Percentiles rank a stretch among this genome's conserved stretches.
Evolutionary conservation across 2,113 vertebrate genomes (phyloP).

Genomic region (Embiotoca jacksoni): DNA sequence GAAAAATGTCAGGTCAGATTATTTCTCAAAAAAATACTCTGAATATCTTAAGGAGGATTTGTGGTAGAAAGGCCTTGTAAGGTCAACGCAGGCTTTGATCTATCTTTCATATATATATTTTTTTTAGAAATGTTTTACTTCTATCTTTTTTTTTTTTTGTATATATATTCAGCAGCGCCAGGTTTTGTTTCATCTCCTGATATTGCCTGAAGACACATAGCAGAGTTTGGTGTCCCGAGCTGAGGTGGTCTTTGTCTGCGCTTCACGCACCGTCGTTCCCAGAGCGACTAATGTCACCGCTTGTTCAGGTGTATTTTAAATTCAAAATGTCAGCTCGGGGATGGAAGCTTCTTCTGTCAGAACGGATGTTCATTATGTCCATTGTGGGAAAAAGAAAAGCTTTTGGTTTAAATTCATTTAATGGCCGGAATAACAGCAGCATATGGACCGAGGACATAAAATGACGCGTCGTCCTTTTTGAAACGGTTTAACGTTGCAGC

Average conservation of each 20-base stretch:
- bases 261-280: constrained; percentile 39
- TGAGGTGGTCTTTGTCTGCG: constrained; percentile 38
- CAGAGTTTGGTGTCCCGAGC: constrained; percentile 39
- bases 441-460: neutral
- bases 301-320: constrained; percentile 29
- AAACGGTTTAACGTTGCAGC: neutral
- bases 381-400: neutral
- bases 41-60: constrained; percentile 22
- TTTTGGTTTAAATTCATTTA: constrained; percentile 29
- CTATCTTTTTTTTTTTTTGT: constrained; percentile 2
- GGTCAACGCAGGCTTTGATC: constrained; percentile 53
- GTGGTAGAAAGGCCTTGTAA: constrained; percentile 15
- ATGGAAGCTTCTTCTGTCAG: constrained; percentile 21
- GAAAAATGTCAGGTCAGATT: constrained; percentile 19
- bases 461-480: no score
- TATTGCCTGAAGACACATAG: constrained; percentile 49
- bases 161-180: constrained; percentile 9
- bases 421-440: constrained; percentile 6
- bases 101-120: constrained; percentile 5
- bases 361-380: constrained; percentile 4
- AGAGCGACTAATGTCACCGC: constrained; percentile 26
- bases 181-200: constrained; percentile 57
- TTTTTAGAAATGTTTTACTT: neutral
- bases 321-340: constrained; percentile 26
- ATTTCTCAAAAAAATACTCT: constrained; percentile 23